Base-by-base conservation (phyloP, 2,113 vertebrate genomes). In the Mobula hypostoma region DNA sequence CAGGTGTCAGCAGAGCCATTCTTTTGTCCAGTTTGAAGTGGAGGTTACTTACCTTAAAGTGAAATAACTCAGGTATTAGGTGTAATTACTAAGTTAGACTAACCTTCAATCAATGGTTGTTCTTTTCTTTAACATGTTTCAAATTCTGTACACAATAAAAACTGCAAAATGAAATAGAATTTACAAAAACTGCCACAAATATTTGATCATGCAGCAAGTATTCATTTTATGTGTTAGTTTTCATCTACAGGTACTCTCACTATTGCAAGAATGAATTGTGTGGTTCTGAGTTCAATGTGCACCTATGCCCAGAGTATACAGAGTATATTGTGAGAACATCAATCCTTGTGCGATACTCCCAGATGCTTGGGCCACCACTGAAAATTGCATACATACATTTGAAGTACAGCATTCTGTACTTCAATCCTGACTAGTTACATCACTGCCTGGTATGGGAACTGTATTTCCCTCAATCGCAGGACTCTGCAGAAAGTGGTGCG, bases 11-110 rank as follows among this genome's bases (percentile, higher is more conserved):
- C 83, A 63, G 24, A 14, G 14, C 29, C 83, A 56, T 29, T 58
- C 83, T 24, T 88, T 88, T 88, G 58, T 88, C 83, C 56, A 40
- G 83, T 61, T 63, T 87, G 21, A 87, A 87, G 83, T 87, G 83
- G 83, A 87, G 27, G 83, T 87, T 87, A 56, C 48, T 29, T 87
- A 24, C 58, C 83, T 61, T 56, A 87, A 87, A 87, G 27, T 88
- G 83, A 88, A 58, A 2, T 63, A 14, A 63, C 56, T 88, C 56
- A 88, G 58, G 83, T 56, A n/a, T 88, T 88, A 88, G 56, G 21
- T 88, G 83, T 63, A 88, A 63, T 88, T 88, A 63, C 83, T 27
- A 63, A 56, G 27, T 80, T 80, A 14, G 56, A 61, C 61, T 63
- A 88, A 61, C 56, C 14, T 14, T 56, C 58, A 63, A 58, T 63